Evolutionary conservation across 2,888 invertebrate species (phyloP).

Genomic region (Cantharis rustica): DNA sequence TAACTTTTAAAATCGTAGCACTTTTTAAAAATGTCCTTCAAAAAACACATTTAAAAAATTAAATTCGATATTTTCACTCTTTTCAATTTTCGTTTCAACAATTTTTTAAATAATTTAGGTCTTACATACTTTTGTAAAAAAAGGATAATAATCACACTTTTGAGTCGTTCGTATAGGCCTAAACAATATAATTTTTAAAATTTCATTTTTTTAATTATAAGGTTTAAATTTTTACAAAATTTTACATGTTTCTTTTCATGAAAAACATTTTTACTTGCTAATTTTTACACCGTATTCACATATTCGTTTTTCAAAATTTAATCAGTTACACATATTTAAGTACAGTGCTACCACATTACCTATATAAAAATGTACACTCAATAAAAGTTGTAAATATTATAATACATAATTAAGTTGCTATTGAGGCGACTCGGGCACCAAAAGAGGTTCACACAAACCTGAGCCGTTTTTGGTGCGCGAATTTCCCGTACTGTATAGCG

Average conservation of each 20-base stretch:
- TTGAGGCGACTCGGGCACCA: not conserved
- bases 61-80: not conserved
- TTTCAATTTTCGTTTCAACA: not conserved
- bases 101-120: not conserved
- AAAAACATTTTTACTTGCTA: not conserved
- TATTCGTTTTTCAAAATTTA: not conserved
- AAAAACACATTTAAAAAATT: not conserved
- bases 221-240: not conserved
- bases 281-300: constrained; percentile 1
- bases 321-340: not conserved
- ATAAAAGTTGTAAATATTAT: not conserved
- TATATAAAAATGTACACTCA: constrained; percentile 1
- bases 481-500: not conserved
- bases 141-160: not conserved
- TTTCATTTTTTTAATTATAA: not conserved
- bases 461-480: not conserved
- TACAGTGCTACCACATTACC: constrained; percentile 5
- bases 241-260: not conserved
- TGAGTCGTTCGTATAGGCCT: not conserved
- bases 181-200: not conserved
- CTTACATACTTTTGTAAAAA: not conserved
- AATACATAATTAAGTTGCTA: not conserved
- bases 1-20: constrained; percentile 14
- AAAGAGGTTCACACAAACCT: not conserved
- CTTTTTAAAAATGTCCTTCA: constrained; percentile 14